These are phyloP conservation scores for Phyllotreta cruciferae DNA, from an alignment of 2,888 invertebrate genomes.

Conservation along the genomic window DNA sequence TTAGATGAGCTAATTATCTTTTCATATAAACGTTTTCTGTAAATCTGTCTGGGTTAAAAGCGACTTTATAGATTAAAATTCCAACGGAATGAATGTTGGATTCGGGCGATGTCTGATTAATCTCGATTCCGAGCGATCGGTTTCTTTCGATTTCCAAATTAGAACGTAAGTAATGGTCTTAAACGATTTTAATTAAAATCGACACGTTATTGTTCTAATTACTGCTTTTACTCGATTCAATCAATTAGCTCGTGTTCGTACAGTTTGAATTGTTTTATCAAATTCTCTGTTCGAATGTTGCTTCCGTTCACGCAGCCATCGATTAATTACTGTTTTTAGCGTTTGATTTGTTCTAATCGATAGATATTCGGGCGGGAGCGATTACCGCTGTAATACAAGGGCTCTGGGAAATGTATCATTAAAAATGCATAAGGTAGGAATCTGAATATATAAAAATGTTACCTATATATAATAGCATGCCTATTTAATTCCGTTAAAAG, in stretches of 20 bases:
- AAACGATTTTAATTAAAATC: constrained; percentile 17
- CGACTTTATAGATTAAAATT: constrained; percentile 1
- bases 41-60: too few species aligned
- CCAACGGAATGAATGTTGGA: constrained; percentile 6
- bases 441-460: too few species aligned
- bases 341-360: not conserved
- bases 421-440: too few species aligned
- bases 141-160: constrained; percentile 11
- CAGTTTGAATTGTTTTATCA: constrained; percentile 12
- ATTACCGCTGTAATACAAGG: too few species aligned
- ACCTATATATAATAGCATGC: too few species aligned
- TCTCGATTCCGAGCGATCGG: not conserved
- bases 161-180: constrained; percentile 13
- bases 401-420: too few species aligned
- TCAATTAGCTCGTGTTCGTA: constrained; percentile 12
- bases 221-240: constrained; percentile 11
- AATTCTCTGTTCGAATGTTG: constrained; percentile 2
- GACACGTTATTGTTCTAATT: constrained; percentile 18
- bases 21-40: too few species aligned
- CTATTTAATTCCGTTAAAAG: too few species aligned
- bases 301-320: constrained; percentile 1
- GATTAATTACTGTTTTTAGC: constrained; percentile 8
- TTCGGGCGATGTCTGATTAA: not conserved
- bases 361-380: not conserved
- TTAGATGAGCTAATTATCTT: too few species aligned